Evolutionary conservation across 1,140 invertebrate genomes (phyloP), one percentile per base, ranked within the genome.

Genomic region (Octopus bimaculoides): DNA sequence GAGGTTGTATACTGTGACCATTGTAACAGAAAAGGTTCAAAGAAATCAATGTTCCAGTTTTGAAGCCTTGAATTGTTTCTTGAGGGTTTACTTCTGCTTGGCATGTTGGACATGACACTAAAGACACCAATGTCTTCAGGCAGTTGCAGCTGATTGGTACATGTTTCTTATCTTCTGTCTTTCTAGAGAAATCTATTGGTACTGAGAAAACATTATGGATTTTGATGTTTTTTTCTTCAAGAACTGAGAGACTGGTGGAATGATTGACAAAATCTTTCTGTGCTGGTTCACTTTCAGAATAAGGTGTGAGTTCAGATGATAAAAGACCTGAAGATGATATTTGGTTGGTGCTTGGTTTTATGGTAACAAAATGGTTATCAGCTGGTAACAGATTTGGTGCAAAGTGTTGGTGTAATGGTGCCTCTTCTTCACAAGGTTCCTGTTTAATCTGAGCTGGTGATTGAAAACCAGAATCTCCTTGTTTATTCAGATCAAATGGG

Each of bases 11-110:
- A 75, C 14, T 75, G 52, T 75, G 74, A 41, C 74, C 74, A 53
- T 75, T 75, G 74, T 75, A 75, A 52, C 74, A 75, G 52, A 75
- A 75, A 1, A 75, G 52, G 2, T 75, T 52, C 17, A 75, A 75
- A 41, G 20, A 75, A 52, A 75, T 41, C 17, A 75, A 41, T 17
- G 74, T 75, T 4, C 74, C 74, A 0, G 74, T 52, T 41, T 75
- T 75, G 52, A 75, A 75, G 8, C 74, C 74, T 52, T 75, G 74
- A 41, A 75, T 75, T 52, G 74, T 75, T 52, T 75, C 74, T 75
- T 75, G 74, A 52, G 20, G 74, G 74, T 75, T 75, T 41, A 75
- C 74, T 7, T n/a, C 20, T 20, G 74, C 74, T 53, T 75, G 74
- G 74, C 74, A 75, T 4, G 41, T 52, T 12, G 74, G 74, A 52